phyloP scores from a whole-genome alignment of 2,113 vertebrate species.

The Brevimyrus niger region DNA sequence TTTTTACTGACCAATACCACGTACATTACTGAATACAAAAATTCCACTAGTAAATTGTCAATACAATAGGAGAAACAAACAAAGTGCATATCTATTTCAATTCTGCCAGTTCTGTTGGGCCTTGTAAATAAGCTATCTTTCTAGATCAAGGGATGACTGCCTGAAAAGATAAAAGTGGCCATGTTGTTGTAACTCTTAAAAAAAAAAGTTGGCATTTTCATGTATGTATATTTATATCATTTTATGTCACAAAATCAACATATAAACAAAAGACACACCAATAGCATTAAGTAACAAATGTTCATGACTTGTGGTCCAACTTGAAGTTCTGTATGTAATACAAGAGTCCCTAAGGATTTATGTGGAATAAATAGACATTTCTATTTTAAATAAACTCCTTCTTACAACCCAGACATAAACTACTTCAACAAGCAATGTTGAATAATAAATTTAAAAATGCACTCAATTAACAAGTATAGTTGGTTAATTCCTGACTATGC shows the following conservation, averaged over 20 bases:
- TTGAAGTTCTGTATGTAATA: background rate
- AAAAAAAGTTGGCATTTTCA: background rate
- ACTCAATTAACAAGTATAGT: background rate
- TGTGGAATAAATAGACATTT: background rate
- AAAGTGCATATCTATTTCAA: background rate
- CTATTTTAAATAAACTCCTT: background rate
- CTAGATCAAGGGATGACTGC: background rate
- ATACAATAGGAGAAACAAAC: background rate
- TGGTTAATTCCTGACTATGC: background rate
- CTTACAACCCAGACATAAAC: background rate
- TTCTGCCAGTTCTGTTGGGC: background rate
- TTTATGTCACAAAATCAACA: background rate
- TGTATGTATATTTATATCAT: background rate
- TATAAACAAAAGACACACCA: background rate
- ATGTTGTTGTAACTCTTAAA: background rate
- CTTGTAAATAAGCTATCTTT: background rate
- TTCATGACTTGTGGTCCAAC: background rate
- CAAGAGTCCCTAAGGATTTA: background rate
- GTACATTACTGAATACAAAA: background rate
- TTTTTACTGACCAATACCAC: background rate
- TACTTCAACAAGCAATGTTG: background rate
- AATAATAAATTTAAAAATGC: background rate
- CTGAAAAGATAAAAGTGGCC: background rate
- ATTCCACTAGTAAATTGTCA: background rate
- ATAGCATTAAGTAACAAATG: background rate